Evolutionary conservation across 2,888 invertebrate species (phyloP), one percentile per base, ranked within the genome.

Genomic region (Pristionchus arcanus): DNA sequence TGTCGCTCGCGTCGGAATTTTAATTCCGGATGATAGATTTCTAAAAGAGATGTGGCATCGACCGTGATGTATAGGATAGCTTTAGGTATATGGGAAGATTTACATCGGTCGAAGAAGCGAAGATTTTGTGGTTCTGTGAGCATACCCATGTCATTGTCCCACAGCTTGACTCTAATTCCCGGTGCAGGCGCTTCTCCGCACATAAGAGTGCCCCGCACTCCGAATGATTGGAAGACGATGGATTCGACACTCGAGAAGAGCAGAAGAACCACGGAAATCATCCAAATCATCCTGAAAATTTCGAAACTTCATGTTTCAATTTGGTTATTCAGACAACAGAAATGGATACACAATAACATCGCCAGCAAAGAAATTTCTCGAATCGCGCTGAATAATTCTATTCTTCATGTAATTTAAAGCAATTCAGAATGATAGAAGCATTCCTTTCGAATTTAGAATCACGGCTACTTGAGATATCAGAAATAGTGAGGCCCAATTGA

Each of bases 61-160:
- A 49, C 42, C 42, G 9, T 7, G 42, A 49, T 49, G 42, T 49
- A 49, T 49, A 49, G 0, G 42, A 9, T 49, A 49, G 42, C 42
- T 49, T 1, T 77, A 15, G 71, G 25, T 19, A 77, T 25, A 77
- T 42, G 16, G 1, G 37, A 81, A 11, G 19, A 25, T 49, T 2
- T 11, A 49, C 15, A 42, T 1, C 1, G 7, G 55, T 13, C 15
- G 42, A 55, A 15, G 34, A 13, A 63, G 63, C 25, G 7, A 59
- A 16, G 59, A 34, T 25, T 42, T 11, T 42, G 25, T 21, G 19
- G 4, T 9, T 4, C 59, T 68, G 42, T 63, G n/a, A 11, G 4
- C 63, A 7, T n/a, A 89, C 89, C 89, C 81, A 89, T 89, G 19
- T 89, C 89, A 49, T 89, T 68, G 25, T 89, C 89, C 89, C 89